Conservation (phyloP, 2,797 vertebrate species). For the Erpetoichthys calabaricus region DNA sequence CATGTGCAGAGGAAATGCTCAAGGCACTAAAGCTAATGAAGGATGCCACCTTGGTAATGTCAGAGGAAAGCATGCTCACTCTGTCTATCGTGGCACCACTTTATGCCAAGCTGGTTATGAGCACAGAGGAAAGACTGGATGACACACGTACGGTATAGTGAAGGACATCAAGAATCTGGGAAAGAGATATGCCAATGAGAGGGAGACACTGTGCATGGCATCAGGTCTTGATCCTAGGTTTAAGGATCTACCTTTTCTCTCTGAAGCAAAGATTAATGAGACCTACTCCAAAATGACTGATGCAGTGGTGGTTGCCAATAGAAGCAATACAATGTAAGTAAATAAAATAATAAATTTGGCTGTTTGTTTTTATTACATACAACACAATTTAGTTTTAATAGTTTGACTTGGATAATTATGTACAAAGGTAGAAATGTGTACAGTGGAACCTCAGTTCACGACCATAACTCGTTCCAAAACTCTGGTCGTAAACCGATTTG, state of each 20-base stretch:
- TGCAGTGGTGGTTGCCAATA: slow-evolving; percentile 13
- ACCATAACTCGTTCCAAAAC: no score
- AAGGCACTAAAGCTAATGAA: slow-evolving; percentile 10
- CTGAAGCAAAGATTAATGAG: slow-evolving; percentile 8
- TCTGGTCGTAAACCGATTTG: no score
- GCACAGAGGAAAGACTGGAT: slow-evolving; percentile 4
- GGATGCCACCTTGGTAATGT: slow-evolving; percentile 7
- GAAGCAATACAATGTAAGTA: slow-evolving; percentile 15
- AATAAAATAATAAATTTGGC: slow-evolving; percentile 11
- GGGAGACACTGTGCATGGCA: slow-evolving; percentile 8
- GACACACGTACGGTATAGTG: slow-evolving; percentile 10
- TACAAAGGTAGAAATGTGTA: slow-evolving; percentile 4
- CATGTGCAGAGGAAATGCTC: slow-evolving; percentile 7
- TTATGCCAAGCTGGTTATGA: background rate
- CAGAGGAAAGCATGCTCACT: slow-evolving; percentile 5
- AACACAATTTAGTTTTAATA: slow-evolving; percentile 8
- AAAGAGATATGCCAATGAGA: slow-evolving; percentile 9
- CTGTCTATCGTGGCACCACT: slow-evolving; percentile 3
- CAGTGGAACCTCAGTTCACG: no score
- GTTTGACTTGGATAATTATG: slow-evolving; percentile 9
- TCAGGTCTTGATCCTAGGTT: slow-evolving; percentile 17
- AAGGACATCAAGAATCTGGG: slow-evolving; percentile 16
- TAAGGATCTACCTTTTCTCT: slow-evolving; percentile 14
- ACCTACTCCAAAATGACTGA: slow-evolving; percentile 11
- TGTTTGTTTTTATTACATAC: slow-evolving; percentile 7